Percentiles rank a stretch among this genome's conserved stretches.
Conservation (phyloP, 2,797 vertebrate species). For the Gila robusta region DNA sequence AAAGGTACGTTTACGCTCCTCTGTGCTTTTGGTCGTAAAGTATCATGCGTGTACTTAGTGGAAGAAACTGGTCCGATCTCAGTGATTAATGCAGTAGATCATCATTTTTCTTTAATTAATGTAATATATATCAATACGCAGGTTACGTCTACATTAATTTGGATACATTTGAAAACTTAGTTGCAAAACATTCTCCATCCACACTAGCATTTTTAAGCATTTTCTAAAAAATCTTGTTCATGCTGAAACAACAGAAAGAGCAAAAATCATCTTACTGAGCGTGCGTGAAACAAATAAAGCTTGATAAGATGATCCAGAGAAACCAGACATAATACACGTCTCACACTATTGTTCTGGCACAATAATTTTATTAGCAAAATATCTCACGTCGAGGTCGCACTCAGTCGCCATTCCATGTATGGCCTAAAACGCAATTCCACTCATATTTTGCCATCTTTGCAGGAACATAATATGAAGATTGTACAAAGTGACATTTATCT, state of each 20-base stretch:
- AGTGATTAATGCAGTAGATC: background rate
- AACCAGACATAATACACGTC: background rate
- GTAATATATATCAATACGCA: background rate
- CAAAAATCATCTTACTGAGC: background rate
- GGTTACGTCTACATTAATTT: background rate
- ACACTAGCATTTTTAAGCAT: background rate
- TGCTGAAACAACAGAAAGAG: background rate
- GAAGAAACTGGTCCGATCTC: background rate
- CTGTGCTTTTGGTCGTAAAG: slow-evolving; percentile 12
- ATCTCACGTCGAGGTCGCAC: no score
- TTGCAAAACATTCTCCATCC: background rate
- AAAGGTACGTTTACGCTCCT: slow-evolving; percentile 34
- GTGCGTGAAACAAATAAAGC: background rate
- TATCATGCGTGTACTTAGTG: background rate
- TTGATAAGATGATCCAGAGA: no score
- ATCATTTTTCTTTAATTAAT: background rate
- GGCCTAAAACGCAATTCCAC: background rate
- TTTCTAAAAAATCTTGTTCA: background rate
- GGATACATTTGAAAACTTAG: background rate
- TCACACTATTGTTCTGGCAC: background rate
- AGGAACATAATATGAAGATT: background rate
- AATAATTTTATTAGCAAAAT: background rate
- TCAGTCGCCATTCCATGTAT: background rate
- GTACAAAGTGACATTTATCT: background rate
- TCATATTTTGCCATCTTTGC: background rate